Conservation (phyloP, 2,888 invertebrate species). For the Ochlodes sylvanus region DNA sequence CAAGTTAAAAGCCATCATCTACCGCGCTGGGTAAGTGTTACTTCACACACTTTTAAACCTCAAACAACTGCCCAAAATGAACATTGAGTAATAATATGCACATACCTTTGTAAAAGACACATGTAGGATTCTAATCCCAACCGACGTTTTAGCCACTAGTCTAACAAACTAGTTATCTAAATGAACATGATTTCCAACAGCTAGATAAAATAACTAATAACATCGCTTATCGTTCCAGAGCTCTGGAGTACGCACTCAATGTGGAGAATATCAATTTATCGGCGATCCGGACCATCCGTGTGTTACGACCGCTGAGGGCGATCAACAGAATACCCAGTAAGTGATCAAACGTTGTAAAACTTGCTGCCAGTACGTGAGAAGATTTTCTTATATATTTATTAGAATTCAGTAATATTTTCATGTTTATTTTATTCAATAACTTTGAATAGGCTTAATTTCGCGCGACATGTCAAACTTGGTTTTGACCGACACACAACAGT, state of each 20-base stretch:
- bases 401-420: background rate
- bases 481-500: no score
- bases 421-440: no score
- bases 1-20: no score
- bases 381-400: slow-evolving; percentile 24
- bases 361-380: slow-evolving; percentile 37
- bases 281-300: slow-evolving; percentile 98
- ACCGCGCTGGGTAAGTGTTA: no score
- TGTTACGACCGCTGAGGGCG: slow-evolving; percentile 97
- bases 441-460: no score
- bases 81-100: no score
- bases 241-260: slow-evolving; percentile 95
- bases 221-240: slow-evolving; percentile 71
- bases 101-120: no score
- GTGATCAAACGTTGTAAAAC: slow-evolving; percentile 66
- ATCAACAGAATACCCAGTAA: slow-evolving; percentile 99
- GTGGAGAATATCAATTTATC: slow-evolving; percentile 99
- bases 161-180: background rate
- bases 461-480: no score
- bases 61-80: no score
- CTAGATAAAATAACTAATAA: slow-evolving; percentile 8
- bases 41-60: no score
- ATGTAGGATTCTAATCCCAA: no score
- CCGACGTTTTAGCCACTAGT: background rate
- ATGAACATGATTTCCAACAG: slow-evolving; percentile 1